A percentile compares a stretch with the other conserved stretches of the same genome.
Evolutionary conservation across 2,797 vertebrate genomes (phyloP).

Genomic region (Notoglanidium macrostoma): DNA sequence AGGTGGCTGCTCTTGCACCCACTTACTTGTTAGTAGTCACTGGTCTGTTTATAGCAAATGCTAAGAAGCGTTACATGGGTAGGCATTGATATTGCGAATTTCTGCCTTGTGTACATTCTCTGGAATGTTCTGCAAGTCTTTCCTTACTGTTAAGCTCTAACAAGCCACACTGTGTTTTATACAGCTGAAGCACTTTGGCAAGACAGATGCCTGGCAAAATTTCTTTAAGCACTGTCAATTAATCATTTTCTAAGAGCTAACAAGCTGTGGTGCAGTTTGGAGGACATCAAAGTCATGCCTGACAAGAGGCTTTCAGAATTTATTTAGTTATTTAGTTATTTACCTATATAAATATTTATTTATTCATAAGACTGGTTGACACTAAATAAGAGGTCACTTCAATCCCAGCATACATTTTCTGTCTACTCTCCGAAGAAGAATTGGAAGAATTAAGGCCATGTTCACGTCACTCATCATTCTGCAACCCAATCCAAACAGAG

Average conservation of each 20-base stretch:
- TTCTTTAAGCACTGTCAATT: slow-evolving; percentile 44
- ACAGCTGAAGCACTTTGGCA: slow-evolving; percentile 25
- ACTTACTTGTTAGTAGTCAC: slow-evolving; percentile 26
- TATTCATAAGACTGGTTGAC: not conserved
- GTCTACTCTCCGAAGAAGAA: slow-evolving; percentile 59
- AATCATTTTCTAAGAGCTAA: slow-evolving; percentile 53
- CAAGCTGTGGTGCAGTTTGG: slow-evolving; percentile 54
- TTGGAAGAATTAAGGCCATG: slow-evolving; percentile 60
- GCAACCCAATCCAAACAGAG: slow-evolving; percentile 62
- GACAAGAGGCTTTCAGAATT: slow-evolving; percentile 17
- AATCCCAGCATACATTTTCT: slow-evolving; percentile 52
- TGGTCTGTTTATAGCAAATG: not conserved
- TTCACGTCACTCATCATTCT: slow-evolving; percentile 43
- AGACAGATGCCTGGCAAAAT: slow-evolving; percentile 30
- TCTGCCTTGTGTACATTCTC: not conserved
- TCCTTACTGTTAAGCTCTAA: slow-evolving; percentile 1
- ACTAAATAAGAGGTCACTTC: slow-evolving; percentile 38
- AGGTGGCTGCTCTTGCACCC: slow-evolving; percentile 33
- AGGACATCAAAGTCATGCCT: slow-evolving; percentile 50
- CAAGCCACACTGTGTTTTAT: slow-evolving; percentile 12
- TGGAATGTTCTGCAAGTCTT: slow-evolving; percentile 2
- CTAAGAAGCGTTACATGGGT: not conserved
- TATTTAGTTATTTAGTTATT: not conserved
- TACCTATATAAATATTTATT: not conserved
- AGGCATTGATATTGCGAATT: not conserved